Percentiles rank a stretch among this genome's conserved stretches.
Conservation (phyloP, 2,113 vertebrate genomes). For the Polyodon spathula region DNA sequence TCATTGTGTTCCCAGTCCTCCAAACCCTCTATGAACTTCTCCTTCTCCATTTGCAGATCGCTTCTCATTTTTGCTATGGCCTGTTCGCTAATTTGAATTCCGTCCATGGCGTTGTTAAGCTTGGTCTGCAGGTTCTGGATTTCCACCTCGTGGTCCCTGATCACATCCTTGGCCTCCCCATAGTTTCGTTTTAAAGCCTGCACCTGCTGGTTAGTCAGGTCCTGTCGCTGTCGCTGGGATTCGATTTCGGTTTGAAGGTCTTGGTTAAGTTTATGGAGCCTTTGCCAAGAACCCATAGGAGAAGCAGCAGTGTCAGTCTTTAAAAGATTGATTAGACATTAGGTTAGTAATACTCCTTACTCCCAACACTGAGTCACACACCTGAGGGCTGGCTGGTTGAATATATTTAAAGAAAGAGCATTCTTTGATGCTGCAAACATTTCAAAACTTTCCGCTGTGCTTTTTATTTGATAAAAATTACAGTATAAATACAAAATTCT, state of each 20-base stretch:
- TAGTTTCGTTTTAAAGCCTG: conserved; percentile 78
- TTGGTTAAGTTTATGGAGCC: conserved; percentile 80
- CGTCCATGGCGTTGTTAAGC: conserved; percentile 68
- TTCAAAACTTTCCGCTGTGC: conserved; percentile 55
- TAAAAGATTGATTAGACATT: conserved; percentile 89
- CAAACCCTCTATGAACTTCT: conserved; percentile 70
- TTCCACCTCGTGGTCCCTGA: conserved; percentile 77
- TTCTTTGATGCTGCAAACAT: conserved; percentile 7
- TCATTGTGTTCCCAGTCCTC: conserved; percentile 72
- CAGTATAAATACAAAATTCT: too few species aligned
- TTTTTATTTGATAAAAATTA: conserved; percentile 37
- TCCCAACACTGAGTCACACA: conserved; percentile 78
- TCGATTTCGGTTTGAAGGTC: conserved; percentile 83
- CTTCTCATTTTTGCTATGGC: conserved; percentile 74
- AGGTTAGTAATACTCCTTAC: conserved; percentile 76
- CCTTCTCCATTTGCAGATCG: conserved; percentile 75
- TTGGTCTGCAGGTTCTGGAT: conserved; percentile 77
- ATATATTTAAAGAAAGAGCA: too few species aligned
- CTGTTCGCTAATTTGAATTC: conserved; percentile 80
- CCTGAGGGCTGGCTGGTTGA: conserved; percentile 57
- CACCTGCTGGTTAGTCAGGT: conserved; percentile 77
- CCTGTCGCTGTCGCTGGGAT: conserved; percentile 77
- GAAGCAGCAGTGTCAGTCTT: conserved; percentile 79
- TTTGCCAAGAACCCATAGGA: conserved; percentile 76
- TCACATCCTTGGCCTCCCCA: conserved; percentile 77